phyloP scores from a whole-genome alignment of 2,113 vertebrate species.

The Myrmecobius fasciatus region DNA sequence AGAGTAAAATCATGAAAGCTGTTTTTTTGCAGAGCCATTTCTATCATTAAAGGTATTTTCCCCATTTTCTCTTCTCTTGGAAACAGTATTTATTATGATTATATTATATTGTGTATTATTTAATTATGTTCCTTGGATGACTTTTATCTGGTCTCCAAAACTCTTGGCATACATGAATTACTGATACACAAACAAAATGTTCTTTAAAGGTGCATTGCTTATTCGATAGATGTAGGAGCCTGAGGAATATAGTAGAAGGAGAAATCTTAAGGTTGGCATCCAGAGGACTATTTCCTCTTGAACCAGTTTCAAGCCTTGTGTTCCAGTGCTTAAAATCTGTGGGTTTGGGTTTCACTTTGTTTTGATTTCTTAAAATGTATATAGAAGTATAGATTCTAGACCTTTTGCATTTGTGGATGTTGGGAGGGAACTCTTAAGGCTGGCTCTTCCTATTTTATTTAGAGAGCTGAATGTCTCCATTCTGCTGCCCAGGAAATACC shows the following conservation, averaged over 20 bases:
- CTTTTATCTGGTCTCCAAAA: not conserved
- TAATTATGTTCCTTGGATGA: not conserved
- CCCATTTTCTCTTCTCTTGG: not conserved
- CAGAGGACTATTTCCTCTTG: not conserved
- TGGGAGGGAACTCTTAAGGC: not conserved
- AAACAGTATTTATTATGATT: not conserved
- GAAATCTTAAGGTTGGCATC: not conserved
- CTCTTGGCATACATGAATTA: slow-evolving; percentile 29
- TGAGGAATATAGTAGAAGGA: not conserved
- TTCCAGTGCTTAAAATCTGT: not conserved
- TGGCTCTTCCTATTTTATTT: not conserved
- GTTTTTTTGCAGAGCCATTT: slow-evolving; percentile 48
- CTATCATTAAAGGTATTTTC: slow-evolving; percentile 33
- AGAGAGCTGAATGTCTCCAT: not conserved
- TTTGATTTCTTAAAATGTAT: not conserved
- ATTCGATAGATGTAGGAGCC: slow-evolving; percentile 38
- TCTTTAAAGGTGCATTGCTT: slow-evolving; percentile 27
- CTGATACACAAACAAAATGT: slow-evolving; percentile 25
- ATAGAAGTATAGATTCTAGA: not conserved
- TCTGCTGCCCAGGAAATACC: not conserved
- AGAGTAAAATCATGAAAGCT: slow-evolving; percentile 54
- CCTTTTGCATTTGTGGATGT: not conserved
- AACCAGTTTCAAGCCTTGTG: not conserved
- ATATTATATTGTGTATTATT: not conserved
- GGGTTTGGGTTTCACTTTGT: not conserved